These are phyloP conservation scores for Apotomis betuletana DNA, from an alignment of 2,888 invertebrate genomes.

Conservation along the genomic window DNA sequence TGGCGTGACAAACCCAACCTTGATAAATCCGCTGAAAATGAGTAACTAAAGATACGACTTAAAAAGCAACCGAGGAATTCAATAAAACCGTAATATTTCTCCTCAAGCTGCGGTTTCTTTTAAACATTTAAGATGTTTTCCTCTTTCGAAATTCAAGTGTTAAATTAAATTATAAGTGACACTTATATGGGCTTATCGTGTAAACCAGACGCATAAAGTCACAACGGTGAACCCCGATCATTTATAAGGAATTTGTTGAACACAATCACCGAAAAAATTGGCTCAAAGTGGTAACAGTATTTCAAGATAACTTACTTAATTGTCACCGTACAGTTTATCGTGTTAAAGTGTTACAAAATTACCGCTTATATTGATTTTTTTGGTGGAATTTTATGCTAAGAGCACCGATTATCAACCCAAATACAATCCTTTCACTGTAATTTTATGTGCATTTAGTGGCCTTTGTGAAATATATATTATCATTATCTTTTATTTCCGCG, in stretches of 20 bases:
- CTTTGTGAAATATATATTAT: no score
- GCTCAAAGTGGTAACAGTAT: slow-evolving; percentile 52
- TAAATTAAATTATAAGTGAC: slow-evolving; percentile 30
- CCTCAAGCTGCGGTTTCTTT: slow-evolving; percentile 4
- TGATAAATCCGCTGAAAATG: no score
- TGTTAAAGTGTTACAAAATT: slow-evolving; percentile 67
- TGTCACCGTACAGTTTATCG: slow-evolving; percentile 61
- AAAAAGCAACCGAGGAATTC: neutral
- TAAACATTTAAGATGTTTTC: slow-evolving; percentile 13
- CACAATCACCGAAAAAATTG: slow-evolving; percentile 48
- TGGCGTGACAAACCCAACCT: no score
- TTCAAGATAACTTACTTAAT: slow-evolving; percentile 60
- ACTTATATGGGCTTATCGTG: slow-evolving; percentile 33
- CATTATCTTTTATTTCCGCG: no score
- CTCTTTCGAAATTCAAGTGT: slow-evolving; percentile 20
- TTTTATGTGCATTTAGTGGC: no score
- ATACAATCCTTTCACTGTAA: no score
- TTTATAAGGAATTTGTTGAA: slow-evolving; percentile 52
- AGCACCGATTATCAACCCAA: neutral
- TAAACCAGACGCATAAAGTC: slow-evolving; percentile 31
- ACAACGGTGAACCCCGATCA: slow-evolving; percentile 31
- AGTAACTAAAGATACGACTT: no score
- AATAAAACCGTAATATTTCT: neutral
- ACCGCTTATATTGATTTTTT: slow-evolving; percentile 34
- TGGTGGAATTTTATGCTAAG: neutral